phyloP scores from a whole-genome alignment of 1,140 invertebrate species.

The Cydia splendana region DNA sequence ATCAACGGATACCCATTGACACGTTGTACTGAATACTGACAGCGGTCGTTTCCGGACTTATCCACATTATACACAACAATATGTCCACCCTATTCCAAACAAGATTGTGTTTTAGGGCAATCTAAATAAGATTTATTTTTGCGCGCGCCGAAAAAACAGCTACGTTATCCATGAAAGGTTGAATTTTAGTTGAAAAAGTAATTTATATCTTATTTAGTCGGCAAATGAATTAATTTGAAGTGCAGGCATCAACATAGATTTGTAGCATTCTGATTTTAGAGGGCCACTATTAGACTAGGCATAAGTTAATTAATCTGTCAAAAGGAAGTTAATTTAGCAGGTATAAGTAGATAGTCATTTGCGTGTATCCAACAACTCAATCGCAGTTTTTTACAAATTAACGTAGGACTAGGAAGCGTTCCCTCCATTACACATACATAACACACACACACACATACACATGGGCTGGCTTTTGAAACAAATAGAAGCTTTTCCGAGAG shows the following conservation, averaged over 20 bases:
- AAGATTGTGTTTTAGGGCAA: neutral
- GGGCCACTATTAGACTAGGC: slow-evolving; percentile 56
- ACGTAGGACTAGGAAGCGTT: too few species aligned
- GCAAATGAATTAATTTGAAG: neutral
- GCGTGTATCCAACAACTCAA: neutral
- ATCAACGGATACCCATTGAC: slow-evolving; percentile 34
- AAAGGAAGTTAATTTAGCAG: slow-evolving; percentile 41
- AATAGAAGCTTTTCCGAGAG: too few species aligned
- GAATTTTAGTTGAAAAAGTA: neutral
- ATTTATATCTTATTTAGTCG: neutral
- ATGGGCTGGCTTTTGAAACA: too few species aligned
- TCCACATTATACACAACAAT: slow-evolving; percentile 16
- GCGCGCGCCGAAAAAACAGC: neutral
- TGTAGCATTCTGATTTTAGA: slow-evolving; percentile 57
- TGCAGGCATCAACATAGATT: slow-evolving; percentile 35
- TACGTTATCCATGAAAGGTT: neutral
- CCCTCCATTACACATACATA: too few species aligned
- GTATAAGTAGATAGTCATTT: neutral
- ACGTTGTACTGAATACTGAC: slow-evolving; percentile 34
- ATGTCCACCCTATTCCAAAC: neutral
- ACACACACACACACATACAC: too few species aligned
- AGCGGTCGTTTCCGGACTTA: slow-evolving; percentile 27
- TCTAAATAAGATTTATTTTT: slow-evolving; percentile 2
- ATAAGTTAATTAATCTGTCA: slow-evolving; percentile 69
- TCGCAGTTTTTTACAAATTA: too few species aligned